Evolutionary conservation across 2,888 invertebrate species (phyloP).

Genomic region (Orthonevra nobilis): DNA sequence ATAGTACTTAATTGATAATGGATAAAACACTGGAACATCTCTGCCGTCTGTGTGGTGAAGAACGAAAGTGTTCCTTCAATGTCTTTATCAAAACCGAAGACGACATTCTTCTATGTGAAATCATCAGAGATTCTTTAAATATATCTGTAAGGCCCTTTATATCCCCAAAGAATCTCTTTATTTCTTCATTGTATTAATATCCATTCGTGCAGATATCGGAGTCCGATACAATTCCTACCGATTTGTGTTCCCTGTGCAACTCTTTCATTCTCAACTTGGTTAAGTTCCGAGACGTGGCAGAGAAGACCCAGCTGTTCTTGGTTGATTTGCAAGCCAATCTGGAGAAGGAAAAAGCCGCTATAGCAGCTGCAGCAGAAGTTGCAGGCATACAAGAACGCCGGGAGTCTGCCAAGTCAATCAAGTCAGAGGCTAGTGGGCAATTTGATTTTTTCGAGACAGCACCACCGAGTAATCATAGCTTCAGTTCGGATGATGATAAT

Average conservation of each 20-base stretch:
- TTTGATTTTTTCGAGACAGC: background rate
- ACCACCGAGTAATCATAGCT: background rate
- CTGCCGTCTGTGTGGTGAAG: slow-evolving; percentile 55
- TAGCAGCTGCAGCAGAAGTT: slow-evolving; percentile 1
- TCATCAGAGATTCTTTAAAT: slow-evolving; percentile 33
- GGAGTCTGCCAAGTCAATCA: slow-evolving; percentile 14
- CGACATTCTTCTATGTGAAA: slow-evolving; percentile 29
- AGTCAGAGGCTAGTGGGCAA: slow-evolving; percentile 15
- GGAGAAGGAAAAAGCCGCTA: slow-evolving; percentile 37
- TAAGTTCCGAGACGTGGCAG: slow-evolving; percentile 48
- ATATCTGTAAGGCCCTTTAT: slow-evolving; percentile 57
- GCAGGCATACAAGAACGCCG: too few species aligned
- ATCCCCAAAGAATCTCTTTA: too few species aligned
- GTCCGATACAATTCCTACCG: slow-evolving; percentile 41
- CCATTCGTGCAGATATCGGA: slow-evolving; percentile 18
- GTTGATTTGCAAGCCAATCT: slow-evolving; percentile 32
- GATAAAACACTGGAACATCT: slow-evolving; percentile 41
- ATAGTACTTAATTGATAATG: slow-evolving; percentile 12
- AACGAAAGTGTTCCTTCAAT: slow-evolving; percentile 39
- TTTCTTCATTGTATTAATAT: too few species aligned
- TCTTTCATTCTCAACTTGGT: slow-evolving; percentile 17
- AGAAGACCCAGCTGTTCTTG: slow-evolving; percentile 50
- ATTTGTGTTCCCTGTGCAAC: slow-evolving; percentile 48
- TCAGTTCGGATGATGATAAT: slow-evolving; percentile 56
- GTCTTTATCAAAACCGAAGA: slow-evolving; percentile 57